Evolutionary conservation across 53 echinoderm and acorn worm genomes (phyloP).

Genomic region (Echinometra lucunter): DNA sequence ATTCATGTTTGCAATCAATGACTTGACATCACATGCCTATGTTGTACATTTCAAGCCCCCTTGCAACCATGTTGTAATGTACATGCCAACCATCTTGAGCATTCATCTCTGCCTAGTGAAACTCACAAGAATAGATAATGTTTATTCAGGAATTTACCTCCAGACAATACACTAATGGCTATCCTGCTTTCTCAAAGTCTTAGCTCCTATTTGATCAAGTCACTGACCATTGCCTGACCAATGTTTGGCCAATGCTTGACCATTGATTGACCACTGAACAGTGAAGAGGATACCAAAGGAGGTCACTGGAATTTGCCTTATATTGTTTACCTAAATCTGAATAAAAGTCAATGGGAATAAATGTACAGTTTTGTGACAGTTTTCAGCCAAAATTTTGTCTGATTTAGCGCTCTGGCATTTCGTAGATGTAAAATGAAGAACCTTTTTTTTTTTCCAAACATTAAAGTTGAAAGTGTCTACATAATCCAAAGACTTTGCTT

Average conservation of each 20-base stretch:
- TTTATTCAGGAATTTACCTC: slow-evolving; percentile 43
- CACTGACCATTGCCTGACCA: slow-evolving; percentile 44
- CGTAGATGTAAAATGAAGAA: too few relatives aligned
- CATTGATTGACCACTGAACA: slow-evolving; percentile 3
- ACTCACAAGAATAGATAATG: slow-evolving; percentile 1
- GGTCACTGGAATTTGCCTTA: slow-evolving; percentile 29
- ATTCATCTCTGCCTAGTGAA: neutral
- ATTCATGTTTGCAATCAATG: neutral
- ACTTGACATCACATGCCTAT: slow-evolving; percentile 2
- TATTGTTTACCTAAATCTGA: neutral
- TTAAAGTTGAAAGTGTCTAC: too few relatives aligned
- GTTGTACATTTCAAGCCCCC: slow-evolving; percentile 47
- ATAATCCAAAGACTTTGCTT: too few relatives aligned
- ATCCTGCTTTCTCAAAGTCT: slow-evolving; percentile 43
- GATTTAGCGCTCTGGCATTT: too few relatives aligned
- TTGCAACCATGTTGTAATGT: neutral
- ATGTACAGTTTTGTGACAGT: too few relatives aligned
- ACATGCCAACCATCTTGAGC: slow-evolving; percentile 23
- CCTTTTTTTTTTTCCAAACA: too few relatives aligned
- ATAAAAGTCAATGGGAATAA: neutral
- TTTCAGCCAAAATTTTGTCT: too few relatives aligned
- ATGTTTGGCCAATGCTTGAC: slow-evolving; percentile 32
- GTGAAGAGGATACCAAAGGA: slow-evolving; percentile 12
- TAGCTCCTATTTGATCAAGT: slow-evolving; percentile 31
- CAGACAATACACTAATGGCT: slow-evolving; percentile 36